Base-by-base conservation (phyloP, 2,113 vertebrate genomes). In the Platysternon megacephalum region DNA sequence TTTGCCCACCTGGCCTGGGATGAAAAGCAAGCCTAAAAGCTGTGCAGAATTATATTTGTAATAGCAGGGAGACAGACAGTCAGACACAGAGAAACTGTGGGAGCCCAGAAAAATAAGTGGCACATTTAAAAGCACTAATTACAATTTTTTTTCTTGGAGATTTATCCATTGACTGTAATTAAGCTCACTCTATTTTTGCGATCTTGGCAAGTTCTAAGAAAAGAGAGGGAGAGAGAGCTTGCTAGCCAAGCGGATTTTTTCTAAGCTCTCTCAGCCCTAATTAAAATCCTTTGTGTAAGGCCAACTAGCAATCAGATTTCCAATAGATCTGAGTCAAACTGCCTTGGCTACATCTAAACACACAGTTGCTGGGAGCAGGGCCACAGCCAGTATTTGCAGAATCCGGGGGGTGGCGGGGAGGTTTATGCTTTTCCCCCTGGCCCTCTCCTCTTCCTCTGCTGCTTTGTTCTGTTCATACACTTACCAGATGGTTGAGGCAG, bases 161-260 rank as follows among this genome's bases (percentile, higher is more conserved):
- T 98, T 98, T 98, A 98, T 98, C 98, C 97, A 98, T 95, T 96
- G 97, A 97, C 97, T 98, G 98, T 98, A 98, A 98, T 98, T 98
- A 98, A 98, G 97, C 98, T 97, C 96, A 90, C 97, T 96, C 94
- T 98, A 93, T 98, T 98, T 97, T 97, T 98, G 98, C 97, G 96
- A 98, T 98, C 98, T 98, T 98, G 98, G 98, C 98, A 98, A 98
- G 98, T 98, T 98, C 98, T 98, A 98, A 98, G 98, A 97, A 97
- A 98, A 98, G 96, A 88, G 13, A 2, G 86, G 98, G 92, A 19
- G 89, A 98, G 95, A 16, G 90, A 97, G 97, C 96, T 95, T 96
- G 98, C 97, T 98, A 98, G 98, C 97, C 98, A 98, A 98, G 98
- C 97, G 97, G 97, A 98, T 98, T 98, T 98, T 98, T 96, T 96